phyloP scores from a whole-genome alignment of 1,140 invertebrate species.

The Gyrodactylus bullatarudis region DNA sequence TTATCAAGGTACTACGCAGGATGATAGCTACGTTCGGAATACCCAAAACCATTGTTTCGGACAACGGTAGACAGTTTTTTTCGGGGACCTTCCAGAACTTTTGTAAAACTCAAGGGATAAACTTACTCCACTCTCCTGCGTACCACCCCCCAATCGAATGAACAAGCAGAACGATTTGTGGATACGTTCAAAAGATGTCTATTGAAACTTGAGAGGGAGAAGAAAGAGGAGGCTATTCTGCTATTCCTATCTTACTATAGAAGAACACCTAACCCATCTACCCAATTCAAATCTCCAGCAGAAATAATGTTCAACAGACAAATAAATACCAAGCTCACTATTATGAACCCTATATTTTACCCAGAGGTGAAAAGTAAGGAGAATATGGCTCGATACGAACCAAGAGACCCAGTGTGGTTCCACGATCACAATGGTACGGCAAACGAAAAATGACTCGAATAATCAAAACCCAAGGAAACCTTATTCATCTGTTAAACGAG shows the following conservation, averaged over 20 bases:
- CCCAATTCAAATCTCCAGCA: background rate
- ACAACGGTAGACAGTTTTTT: no score
- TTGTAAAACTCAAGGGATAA: no score
- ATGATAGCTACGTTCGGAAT: no score
- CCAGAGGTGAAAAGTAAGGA: background rate
- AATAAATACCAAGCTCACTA: background rate
- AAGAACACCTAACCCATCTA: background rate
- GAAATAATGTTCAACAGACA: background rate
- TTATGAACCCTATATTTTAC: background rate
- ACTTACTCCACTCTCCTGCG: no score
- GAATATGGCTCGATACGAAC: background rate
- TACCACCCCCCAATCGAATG: background rate
- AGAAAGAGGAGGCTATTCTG: background rate
- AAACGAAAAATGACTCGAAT: background rate
- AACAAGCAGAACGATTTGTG: background rate
- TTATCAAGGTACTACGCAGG: no score
- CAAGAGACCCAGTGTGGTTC: background rate
- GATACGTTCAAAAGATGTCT: background rate
- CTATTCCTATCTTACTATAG: background rate
- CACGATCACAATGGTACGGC: background rate
- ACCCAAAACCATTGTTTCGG: no score
- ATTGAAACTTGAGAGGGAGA: background rate
- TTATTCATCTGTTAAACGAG: no score
- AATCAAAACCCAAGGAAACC: no score
- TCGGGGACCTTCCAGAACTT: no score